These are phyloP conservation scores for Gymnarchus niloticus DNA, from an alignment of 2,113 vertebrate species.

Conservation along the genomic window DNA sequence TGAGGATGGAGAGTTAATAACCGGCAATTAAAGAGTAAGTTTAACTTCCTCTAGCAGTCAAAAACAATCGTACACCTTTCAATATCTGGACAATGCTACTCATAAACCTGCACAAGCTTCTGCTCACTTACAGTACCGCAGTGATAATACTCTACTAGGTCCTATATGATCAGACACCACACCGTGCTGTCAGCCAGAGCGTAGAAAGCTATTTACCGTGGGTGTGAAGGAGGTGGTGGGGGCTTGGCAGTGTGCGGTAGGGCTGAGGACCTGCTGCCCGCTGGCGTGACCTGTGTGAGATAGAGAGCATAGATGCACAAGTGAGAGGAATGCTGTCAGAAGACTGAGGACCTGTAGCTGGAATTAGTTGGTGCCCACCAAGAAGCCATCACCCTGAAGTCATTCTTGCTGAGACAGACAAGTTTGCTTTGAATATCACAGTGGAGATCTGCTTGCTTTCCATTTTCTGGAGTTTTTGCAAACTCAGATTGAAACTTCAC, in stretches of 20 bases:
- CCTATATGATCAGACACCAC: background rate
- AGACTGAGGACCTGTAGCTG: too few relatives aligned
- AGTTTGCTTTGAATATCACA: too few relatives aligned
- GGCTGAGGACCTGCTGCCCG: conserved; percentile 35
- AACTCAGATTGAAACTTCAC: too few relatives aligned
- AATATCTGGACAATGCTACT: too few relatives aligned
- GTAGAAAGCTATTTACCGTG: conserved; percentile 21
- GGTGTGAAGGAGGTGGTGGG: conserved; percentile 29
- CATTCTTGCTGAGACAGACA: too few relatives aligned
- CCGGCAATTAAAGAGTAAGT: background rate
- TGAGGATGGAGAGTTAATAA: background rate
- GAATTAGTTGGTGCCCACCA: too few relatives aligned
- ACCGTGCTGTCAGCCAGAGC: background rate
- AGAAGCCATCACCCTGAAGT: too few relatives aligned
- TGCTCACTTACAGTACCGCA: background rate
- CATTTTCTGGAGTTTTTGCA: background rate
- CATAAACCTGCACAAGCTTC: too few relatives aligned
- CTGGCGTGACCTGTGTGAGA: conserved; percentile 49
- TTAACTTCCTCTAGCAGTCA: background rate
- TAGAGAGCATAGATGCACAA: background rate
- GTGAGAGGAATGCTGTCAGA: background rate
- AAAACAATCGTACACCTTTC: background rate
- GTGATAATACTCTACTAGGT: background rate
- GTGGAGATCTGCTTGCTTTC: too few relatives aligned
- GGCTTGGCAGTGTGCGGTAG: conserved; percentile 41